Conservation (phyloP, 2,113 vertebrate genomes). For the Muscicapa adusta region DNA sequence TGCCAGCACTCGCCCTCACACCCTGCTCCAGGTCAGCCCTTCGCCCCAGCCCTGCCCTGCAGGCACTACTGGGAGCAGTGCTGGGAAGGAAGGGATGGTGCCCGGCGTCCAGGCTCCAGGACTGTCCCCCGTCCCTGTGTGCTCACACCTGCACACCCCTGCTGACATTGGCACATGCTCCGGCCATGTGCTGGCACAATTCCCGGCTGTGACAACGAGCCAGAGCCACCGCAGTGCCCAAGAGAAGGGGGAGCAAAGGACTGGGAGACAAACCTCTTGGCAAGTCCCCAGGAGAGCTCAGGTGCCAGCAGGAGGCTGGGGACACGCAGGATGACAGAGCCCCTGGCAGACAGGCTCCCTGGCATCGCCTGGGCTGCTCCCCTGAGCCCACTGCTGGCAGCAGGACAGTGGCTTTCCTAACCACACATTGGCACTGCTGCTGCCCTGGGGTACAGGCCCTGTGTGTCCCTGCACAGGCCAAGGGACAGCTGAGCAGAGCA, state of each 20-base stretch:
- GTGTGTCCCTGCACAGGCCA: not conserved
- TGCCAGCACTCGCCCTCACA: fast-evolving
- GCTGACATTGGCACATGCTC: fast-evolving
- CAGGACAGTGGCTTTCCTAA: not conserved
- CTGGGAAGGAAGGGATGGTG: not conserved
- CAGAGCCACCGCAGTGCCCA: not conserved
- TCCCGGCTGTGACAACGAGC: not conserved
- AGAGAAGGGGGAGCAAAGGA: not conserved
- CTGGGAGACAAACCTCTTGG: not conserved
- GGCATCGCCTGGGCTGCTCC: not conserved
- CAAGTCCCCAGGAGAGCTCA: not conserved
- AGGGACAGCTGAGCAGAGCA: not conserved
- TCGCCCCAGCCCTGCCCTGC: not conserved
- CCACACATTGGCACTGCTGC: not conserved
- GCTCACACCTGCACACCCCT: no score
- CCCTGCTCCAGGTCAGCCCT: not conserved
- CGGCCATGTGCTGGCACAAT: not conserved
- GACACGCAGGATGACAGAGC: not conserved
- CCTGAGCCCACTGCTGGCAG: not conserved
- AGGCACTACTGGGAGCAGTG: not conserved
- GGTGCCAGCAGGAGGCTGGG: not conserved
- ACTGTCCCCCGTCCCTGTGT: no score
- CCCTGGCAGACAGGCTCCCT: not conserved
- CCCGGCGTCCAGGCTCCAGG: not conserved
- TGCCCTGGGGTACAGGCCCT: not conserved